phyloP scores from a whole-genome alignment of 2,888 invertebrate species.

The Melipona bicolor region DNA sequence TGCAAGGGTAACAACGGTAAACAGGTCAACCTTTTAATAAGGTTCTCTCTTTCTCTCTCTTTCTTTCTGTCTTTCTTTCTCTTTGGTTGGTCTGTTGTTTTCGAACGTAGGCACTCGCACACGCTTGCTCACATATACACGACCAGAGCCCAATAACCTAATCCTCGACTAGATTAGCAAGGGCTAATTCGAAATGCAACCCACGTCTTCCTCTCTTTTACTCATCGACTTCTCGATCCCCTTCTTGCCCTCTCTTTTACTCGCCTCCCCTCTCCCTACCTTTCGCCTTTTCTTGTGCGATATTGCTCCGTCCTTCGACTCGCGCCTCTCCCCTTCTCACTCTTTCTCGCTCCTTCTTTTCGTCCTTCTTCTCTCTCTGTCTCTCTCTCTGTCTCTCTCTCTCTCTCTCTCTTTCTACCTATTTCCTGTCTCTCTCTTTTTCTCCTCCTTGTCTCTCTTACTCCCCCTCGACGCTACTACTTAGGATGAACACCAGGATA shows the following conservation, averaged over 20 bases:
- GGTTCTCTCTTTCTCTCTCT: too few species aligned
- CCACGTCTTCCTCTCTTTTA: conserved; percentile 47
- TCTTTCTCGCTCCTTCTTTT: conserved; percentile 22
- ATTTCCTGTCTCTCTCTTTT: conserved; percentile 2
- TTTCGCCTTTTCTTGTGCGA: conserved; percentile 34
- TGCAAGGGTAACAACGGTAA: too few species aligned
- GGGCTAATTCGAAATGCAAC: conserved; percentile 57
- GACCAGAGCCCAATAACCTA: conserved; percentile 62
- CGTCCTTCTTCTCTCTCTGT: conserved; percentile 11
- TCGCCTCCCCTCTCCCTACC: conserved; percentile 38
- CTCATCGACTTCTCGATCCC: conserved; percentile 38
- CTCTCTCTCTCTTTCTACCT: background rate
- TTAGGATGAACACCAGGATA: conserved; percentile 22
- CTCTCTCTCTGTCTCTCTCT: conserved; percentile 19
- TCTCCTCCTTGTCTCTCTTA: background rate
- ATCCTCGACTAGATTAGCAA: conserved; percentile 69
- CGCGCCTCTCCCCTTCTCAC: conserved; percentile 30
- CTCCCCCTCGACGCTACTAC: conserved; percentile 38
- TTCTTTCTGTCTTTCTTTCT: background rate
- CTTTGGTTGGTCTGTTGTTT: background rate
- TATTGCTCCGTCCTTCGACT: conserved; percentile 43
- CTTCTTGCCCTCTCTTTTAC: conserved; percentile 44
- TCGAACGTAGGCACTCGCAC: conserved; percentile 9
- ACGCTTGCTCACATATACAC: conserved; percentile 37
- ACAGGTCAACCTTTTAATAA: background rate